Base-by-base conservation (phyloP, 2,797 vertebrate species). In the Gobionotothen gibberifrons region DNA sequence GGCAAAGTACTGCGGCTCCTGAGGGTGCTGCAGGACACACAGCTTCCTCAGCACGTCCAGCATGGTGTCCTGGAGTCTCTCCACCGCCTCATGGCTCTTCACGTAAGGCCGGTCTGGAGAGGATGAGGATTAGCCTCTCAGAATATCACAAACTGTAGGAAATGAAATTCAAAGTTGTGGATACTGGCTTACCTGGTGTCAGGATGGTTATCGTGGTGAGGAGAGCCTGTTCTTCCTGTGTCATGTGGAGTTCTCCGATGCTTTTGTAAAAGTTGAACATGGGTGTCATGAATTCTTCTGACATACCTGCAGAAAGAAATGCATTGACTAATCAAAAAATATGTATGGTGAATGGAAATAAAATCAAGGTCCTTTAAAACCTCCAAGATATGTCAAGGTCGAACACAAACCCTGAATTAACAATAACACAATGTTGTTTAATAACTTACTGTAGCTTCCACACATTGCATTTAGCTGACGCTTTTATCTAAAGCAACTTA, bases 201-300 rank as follows among this genome's bases (percentile, higher is more conserved):
- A 99, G 92, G 70, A 99, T 99, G 39, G 98, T 96, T 67, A 99
- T 95, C 60, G 97, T 96, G 5, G 97, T 98, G 64, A 99, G 96
- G 36, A 99, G 90, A 21, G 98, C 97, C 3, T 99, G 98, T 87
- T 99, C 98, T 78, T 99, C 98, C 72, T 92, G 95, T 64, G 91
- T 89, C 98, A 99, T 98, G 82, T 97, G 96, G 76, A 99, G 89
- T 63, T 97, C 95, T 40, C 95, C 95, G 13, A 99, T 92, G 87
- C 96, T 99, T 92, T 97, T 99, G 87, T 99, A 99, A 91, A 99
- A 99, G 90, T 96, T 96, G 87, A 99, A 99, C 96, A 99, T 97
- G 14, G 98, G 98, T 3, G 93, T 96, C 85, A 99, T 98, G 54
- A 96, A 99, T 72, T 99, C 97, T 73, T 98, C 96, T 60, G 98